Percentiles rank a stretch among this genome's conserved stretches.
Conservation (phyloP, 2,888 invertebrate genomes). For the Volucella inanis region DNA sequence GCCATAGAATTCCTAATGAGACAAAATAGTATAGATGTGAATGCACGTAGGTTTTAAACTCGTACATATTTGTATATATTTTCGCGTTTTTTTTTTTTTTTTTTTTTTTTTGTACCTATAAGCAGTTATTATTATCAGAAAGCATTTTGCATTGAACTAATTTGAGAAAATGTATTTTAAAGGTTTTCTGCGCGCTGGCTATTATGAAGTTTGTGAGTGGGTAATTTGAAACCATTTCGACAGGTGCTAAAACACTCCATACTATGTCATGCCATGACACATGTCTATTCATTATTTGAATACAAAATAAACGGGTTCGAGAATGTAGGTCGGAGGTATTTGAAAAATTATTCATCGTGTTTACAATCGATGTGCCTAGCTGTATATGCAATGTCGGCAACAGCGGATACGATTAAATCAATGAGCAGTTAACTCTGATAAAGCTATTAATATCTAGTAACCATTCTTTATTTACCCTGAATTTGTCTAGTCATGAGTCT, state of each 20-base stretch:
- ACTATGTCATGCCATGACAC: background rate
- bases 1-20: conserved; percentile 26
- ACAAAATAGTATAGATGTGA: conserved; percentile 20
- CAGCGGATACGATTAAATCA: no score
- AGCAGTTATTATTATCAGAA: conserved; percentile 12
- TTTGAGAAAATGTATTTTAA: conserved; percentile 8
- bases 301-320: background rate
- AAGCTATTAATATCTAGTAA: no score
- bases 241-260: conserved; percentile 28
- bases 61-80: no score
- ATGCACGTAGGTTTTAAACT: conserved; percentile 44
- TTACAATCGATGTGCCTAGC: no score
- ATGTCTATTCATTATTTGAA: background rate
- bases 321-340: no score
- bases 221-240: conserved; percentile 34
- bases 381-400: no score
- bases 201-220: background rate
- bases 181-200: background rate
- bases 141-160: conserved; percentile 47
- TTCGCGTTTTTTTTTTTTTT: no score
- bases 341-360: no score
- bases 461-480: no score
- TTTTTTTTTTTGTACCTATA: conserved; percentile 17
- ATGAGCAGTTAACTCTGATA: no score
- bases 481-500: no score